phyloP scores from a whole-genome alignment of 2,113 vertebrate species.

The Chaetorhynchus papuensis region DNA sequence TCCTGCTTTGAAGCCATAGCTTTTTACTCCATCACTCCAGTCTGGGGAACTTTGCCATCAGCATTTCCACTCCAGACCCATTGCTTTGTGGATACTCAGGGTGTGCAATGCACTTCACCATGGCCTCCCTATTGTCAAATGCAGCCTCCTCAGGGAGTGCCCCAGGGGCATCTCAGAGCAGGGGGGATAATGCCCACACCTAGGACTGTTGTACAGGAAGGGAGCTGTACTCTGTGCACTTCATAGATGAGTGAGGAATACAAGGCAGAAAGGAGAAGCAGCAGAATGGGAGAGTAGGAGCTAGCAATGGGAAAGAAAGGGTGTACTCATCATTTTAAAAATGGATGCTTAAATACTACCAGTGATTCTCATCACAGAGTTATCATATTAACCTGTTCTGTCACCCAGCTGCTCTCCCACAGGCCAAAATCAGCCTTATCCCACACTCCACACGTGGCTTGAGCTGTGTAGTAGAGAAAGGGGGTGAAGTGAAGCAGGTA shows the following conservation, averaged over 20 bases:
- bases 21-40: background rate
- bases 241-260: background rate
- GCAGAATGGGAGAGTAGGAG: background rate
- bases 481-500: accelerated
- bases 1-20: background rate
- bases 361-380: background rate
- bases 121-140: accelerated
- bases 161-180: accelerated
- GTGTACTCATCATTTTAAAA: background rate
- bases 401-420: background rate
- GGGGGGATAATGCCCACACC: background rate
- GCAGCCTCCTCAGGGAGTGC: accelerated
- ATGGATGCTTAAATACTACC: background rate
- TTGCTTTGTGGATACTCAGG: background rate
- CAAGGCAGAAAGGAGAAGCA: background rate
- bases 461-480: background rate
- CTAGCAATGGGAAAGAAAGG: accelerated
- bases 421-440: background rate
- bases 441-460: accelerated
- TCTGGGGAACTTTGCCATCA: background rate
- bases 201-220: background rate
- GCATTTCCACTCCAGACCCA: accelerated
- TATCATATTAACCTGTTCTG: background rate
- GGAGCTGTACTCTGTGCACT: background rate
- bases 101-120: accelerated